phyloP scores from a whole-genome alignment of 2,888 invertebrate species.

The Tipula lateralis region DNA sequence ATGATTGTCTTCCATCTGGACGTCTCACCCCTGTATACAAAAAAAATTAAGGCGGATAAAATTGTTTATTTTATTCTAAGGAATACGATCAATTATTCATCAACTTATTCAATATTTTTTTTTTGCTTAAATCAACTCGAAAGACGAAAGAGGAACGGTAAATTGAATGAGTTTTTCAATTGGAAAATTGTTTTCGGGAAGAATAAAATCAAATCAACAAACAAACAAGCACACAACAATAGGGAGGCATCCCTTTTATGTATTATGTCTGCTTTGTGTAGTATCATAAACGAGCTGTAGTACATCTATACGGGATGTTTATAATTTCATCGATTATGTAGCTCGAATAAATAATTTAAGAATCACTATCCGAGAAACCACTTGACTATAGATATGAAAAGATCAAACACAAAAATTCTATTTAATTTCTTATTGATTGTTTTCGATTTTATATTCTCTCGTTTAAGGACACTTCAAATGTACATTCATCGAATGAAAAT shows the following conservation, averaged over 20 bases:
- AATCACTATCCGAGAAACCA: background rate
- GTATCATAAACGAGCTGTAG: too few relatives aligned
- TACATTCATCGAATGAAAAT: constrained; percentile 40
- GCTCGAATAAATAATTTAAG: background rate
- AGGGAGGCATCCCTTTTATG: background rate
- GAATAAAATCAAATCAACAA: background rate
- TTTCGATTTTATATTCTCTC: background rate
- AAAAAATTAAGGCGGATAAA: background rate
- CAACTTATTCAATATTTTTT: background rate
- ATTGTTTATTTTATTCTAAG: background rate
- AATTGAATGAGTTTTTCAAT: constrained; percentile 11
- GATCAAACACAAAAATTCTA: background rate
- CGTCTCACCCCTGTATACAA: background rate
- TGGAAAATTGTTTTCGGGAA: background rate
- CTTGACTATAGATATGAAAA: background rate
- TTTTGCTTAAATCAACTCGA: constrained; percentile 13
- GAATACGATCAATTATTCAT: background rate
- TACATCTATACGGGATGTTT: background rate
- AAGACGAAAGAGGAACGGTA: background rate
- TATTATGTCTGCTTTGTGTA: constrained; percentile 6
- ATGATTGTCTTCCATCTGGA: background rate
- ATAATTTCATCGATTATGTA: background rate
- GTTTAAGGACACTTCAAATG: constrained; percentile 2
- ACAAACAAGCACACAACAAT: background rate
- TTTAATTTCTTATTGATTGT: background rate